Base-by-base conservation (phyloP, 2,797 vertebrate species). In the Todus mexicanus region DNA sequence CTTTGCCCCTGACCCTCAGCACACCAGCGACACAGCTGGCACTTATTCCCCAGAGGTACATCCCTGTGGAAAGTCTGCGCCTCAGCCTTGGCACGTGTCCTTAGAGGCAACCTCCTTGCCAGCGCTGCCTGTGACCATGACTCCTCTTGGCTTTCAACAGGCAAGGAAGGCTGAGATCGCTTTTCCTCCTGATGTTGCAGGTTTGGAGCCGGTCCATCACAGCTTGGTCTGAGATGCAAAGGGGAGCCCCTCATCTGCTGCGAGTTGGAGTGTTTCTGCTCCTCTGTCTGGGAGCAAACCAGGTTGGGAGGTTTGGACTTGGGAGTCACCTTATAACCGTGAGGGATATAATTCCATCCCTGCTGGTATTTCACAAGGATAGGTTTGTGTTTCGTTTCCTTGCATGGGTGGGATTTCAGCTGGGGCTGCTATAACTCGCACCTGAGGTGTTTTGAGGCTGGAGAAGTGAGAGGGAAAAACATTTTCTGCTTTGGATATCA, bases 81-180 rank as follows among this genome's bases (percentile, higher is more conserved):
- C 35, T 54, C 3, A 1, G 56, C 63, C 51, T 53, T 5, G 0
- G 22, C 42, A 20, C 2, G 3, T 0, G 0, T 11, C 29, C 33
- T 45, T 2, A 1, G 31, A 54, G 47, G 16, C 47, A 61, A 29
- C 25, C 42, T 57, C n/a, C 78, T 40, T 20, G 54, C 65, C 19
- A 31, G 45, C 20, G 12, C 27, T 26, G 47, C 42, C 54, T 40
- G 37, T 19, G 37, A 43, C 25, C 15, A 22, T 1, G 1, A 15
- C 37, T 63, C 27, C 27, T 42, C n/a, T 56, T 27, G 54, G 17
- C 11, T 31, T 50, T 31, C 42, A 17, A 42, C n/a, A 4, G 8
- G 18, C 18, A 45, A 42, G 37, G 37, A 73, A 35, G 42, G 48
- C 45, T 40, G 35, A 54, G 15, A 27, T 33, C 35, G 65, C 42